Evolutionary conservation across 2,113 vertebrate species (phyloP).

Genomic region (Sturnus vulgaris): DNA sequence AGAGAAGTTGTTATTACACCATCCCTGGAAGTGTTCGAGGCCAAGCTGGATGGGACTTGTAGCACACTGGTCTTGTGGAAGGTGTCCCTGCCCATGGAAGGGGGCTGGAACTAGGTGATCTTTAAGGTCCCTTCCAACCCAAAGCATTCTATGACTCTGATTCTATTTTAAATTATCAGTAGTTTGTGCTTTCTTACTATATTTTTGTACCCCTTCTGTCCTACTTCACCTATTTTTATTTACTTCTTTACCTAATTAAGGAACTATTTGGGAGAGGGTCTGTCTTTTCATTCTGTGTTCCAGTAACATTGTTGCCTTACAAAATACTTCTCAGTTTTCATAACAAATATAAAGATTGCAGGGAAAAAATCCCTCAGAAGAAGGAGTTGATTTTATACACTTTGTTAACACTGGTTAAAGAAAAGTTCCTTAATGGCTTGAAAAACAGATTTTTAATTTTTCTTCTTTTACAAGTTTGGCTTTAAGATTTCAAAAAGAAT

Average conservation of each 20-base stretch:
- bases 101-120: background rate
- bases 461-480: background rate
- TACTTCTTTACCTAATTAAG: background rate
- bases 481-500: background rate
- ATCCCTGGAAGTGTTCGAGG: background rate
- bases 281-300: background rate
- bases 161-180: background rate
- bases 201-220: background rate
- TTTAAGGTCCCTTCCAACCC: background rate
- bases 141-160: background rate
- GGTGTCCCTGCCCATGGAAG: background rate
- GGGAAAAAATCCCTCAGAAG: background rate
- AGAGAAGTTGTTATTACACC: background rate
- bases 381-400: background rate
- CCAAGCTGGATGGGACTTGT: background rate
- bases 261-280: background rate
- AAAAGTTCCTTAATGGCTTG: background rate
- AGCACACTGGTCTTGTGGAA: background rate
- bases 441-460: background rate
- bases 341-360: background rate
- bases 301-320: background rate
- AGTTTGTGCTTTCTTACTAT: background rate
- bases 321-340: background rate
- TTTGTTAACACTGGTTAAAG: background rate
- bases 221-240: background rate